These are phyloP conservation scores for Champsocephalus gunnari DNA, from an alignment of 2,797 vertebrate genomes.

Conservation along the genomic window DNA sequence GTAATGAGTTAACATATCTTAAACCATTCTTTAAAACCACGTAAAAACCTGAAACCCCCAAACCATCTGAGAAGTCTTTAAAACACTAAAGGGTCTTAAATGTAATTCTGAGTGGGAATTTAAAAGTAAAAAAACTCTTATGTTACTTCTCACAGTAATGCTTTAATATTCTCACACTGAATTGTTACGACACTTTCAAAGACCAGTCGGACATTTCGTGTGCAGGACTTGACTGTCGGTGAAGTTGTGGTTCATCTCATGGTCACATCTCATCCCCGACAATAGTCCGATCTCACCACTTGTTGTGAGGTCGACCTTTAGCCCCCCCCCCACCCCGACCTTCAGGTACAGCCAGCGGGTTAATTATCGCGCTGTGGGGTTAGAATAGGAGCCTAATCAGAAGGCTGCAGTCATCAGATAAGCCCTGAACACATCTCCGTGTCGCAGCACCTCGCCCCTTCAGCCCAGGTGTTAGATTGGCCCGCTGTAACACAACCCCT, in stretches of 20 bases:
- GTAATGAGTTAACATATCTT: too few species aligned
- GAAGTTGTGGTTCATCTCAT: constrained; percentile 38
- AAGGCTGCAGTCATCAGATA: constrained; percentile 82
- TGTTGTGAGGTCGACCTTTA: constrained; percentile 65
- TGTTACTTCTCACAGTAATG: too few species aligned
- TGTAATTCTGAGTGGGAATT: too few species aligned
- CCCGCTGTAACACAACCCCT: constrained; percentile 85
- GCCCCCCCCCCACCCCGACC: constrained; percentile 48
- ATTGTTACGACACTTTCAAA: not conserved
- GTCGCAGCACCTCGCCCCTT: constrained; percentile 67
- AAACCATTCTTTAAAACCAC: too few species aligned
- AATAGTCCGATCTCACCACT: constrained; percentile 14
- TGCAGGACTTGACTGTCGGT: constrained; percentile 2
- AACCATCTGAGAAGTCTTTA: too few species aligned
- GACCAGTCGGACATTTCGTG: not conserved
- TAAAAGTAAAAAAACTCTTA: too few species aligned
- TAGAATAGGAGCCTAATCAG: constrained; percentile 84
- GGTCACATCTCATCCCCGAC: constrained; percentile 44
- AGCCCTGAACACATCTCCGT: constrained; percentile 81
- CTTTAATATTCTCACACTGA: too few species aligned
- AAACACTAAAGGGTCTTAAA: too few species aligned
- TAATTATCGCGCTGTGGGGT: constrained; percentile 79
- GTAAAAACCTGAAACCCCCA: too few species aligned
- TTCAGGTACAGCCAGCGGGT: constrained; percentile 73
- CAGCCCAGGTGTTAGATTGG: constrained; percentile 86